Evolutionary conservation across 2,888 invertebrate genomes (phyloP), one percentile per base, ranked within the genome.

Genomic region (Hypomecis punctinalis): DNA sequence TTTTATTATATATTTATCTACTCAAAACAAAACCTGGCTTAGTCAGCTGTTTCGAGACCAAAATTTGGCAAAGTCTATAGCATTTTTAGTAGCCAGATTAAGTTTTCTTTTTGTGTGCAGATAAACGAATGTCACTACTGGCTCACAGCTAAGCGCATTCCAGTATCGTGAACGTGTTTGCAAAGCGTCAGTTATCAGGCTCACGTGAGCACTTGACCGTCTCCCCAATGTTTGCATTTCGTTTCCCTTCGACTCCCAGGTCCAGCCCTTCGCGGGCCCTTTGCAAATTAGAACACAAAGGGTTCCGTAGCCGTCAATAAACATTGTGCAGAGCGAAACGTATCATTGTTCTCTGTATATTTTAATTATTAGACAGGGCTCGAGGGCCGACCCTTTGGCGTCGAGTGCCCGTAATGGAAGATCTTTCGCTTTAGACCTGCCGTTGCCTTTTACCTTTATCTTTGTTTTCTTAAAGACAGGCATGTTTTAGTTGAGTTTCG

Each of bases 301-400:
- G 90, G 86, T 85, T 88, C 78, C 62, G 59, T 62, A 79, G 76
- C 81, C 88, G 83, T 90, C 89, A 84, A 89, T 90, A 89, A 89
- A 91, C 88, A 90, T 86, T 85, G 84, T 80, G 82, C 77, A 81
- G 82, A 85, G 85, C 83, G 84, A 88, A 84, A 86, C 87, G 84
- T 86, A 89, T 90, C 88, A 90, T 89, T 89, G 87, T 90, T 84
- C 87, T 82, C 80, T 86, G 88, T 88, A 84, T 89, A 89, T 90
- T 90, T 90, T 90, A 90, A 90, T 90, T 88, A 90, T 89, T 85
- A 86, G 81, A 82, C 83, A 81, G 79, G 75, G 79, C 82, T 81
- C 72, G 73, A 76, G 81, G 81, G 79, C 74, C 77, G 74, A 76
- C 79, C 83, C 81, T 84, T 73, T 75, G 78, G 74, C 76, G 75